Evolutionary conservation across 23 tunicate genomes (phyloP).

Genomic region (Trididemnum clinides): DNA sequence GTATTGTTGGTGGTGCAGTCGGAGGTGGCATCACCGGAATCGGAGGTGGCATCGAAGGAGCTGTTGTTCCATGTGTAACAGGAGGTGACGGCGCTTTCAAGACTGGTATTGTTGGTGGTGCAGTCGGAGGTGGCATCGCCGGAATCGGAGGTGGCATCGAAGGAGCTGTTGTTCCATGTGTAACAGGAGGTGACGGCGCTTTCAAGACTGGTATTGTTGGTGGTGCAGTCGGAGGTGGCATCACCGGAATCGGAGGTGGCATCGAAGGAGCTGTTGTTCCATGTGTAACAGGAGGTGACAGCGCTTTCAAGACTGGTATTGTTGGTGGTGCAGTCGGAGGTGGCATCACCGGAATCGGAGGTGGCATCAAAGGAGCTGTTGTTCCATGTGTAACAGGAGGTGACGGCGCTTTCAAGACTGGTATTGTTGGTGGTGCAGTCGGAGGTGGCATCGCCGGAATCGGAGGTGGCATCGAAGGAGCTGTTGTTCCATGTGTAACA

Average conservation of each 20-base stretch:
- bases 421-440: background rate
- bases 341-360: no score
- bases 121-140: background rate
- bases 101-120: background rate
- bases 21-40: background rate
- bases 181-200: no score
- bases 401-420: background rate
- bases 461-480: background rate
- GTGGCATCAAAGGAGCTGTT: no score
- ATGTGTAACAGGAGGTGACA: no score
- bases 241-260: background rate
- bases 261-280: background rate
- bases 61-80: conserved; percentile 4
- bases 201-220: background rate
- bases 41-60: background rate
- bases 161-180: background rate
- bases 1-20: background rate
- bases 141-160: background rate
- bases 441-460: background rate
- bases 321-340: background rate
- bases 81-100: background rate
- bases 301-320: background rate
- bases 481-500: background rate
- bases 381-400: conserved; percentile 8
- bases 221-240: background rate